Evolutionary conservation across 2,888 invertebrate genomes (phyloP), one percentile per base, ranked within the genome.

Genomic region (Erebia epiphron): DNA sequence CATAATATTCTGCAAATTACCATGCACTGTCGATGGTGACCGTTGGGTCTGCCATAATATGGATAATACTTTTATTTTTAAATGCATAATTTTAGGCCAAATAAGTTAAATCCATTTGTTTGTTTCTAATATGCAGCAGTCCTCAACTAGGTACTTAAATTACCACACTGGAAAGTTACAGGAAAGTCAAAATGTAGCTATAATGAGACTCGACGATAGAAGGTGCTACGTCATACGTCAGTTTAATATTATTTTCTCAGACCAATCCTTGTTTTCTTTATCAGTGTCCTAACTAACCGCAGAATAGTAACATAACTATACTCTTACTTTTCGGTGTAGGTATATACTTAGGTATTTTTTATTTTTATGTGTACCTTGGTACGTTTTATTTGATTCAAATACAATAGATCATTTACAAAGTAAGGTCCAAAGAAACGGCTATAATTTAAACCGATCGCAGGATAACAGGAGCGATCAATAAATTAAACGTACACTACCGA

Each of bases 401-500:
- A n/a, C 14, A 50, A 2, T 50, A 46, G 13, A 46, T 13, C 13
- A 14, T 7, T 50, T 50, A 14, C n/a, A 54, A 18, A 18, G 54
- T 54, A 10, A 54, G 16, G 9, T 16, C 52, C 16, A 13, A 21
- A 56, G 4, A 54, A 54, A 18, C 18, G 9, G 11, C 54, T 18
- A 54, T 10, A 56, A 56, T 11, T 21, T 16, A 21, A 21, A 26
- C 7, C 56, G 26, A 67, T 61, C 54, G 18, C 63, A 67, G 65
- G 68, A 69, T 70, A 57, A 63, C 21, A 70, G 13, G 46, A 26
- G 14, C 58, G 16, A 64, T 61, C 60, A 57, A 57, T 56, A 11
- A 11, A 58, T 67, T 63, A 50, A 69, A 16, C 46, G 18, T 61
- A 21, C 56, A 52, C 49, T 67, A 69, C 70, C 65, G 49, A 68